Evolutionary conservation across 2,797 vertebrate species (phyloP).

Genomic region (Furcifer pardalis): DNA sequence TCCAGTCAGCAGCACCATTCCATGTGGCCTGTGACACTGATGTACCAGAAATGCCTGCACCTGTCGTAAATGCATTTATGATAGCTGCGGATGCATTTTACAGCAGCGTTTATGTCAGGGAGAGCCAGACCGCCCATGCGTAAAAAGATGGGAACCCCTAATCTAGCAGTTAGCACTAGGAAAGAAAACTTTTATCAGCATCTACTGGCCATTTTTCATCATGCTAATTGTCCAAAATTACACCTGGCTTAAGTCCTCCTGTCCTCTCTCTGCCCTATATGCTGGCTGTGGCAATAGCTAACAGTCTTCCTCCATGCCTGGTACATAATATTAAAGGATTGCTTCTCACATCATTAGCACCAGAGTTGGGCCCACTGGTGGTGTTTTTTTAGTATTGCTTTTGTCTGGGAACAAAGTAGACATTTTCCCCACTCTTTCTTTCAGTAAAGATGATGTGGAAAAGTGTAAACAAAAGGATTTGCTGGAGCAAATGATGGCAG

Average conservation of each 20-base stretch:
- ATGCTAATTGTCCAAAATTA: not conserved
- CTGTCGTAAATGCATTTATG: too few relatives aligned
- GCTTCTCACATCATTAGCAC: not conserved
- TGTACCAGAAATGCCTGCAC: too few relatives aligned
- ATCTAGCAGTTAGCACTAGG: not conserved
- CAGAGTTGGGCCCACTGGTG: not conserved
- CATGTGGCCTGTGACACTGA: too few relatives aligned
- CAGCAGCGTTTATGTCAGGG: too few relatives aligned
- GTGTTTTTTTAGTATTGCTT: slow-evolving; percentile 8
- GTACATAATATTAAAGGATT: not conserved
- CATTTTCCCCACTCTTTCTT: slow-evolving; percentile 55
- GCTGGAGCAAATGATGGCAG: slow-evolving; percentile 98
- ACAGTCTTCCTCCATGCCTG: not conserved
- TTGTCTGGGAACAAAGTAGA: not conserved
- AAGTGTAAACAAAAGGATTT: slow-evolving; percentile 99
- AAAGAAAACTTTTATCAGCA: not conserved
- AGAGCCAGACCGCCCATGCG: too few relatives aligned
- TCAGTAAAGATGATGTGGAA: slow-evolving; percentile 97
- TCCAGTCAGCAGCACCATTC: too few relatives aligned
- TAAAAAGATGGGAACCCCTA: too few relatives aligned
- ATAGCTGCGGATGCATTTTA: too few relatives aligned
- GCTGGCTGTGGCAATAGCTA: not conserved
- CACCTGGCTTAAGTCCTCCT: not conserved
- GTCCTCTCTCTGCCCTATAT: not conserved
- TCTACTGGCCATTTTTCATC: not conserved